phyloP scores from a whole-genome alignment of 2,113 vertebrate species.

The Menura novaehollandiae region DNA sequence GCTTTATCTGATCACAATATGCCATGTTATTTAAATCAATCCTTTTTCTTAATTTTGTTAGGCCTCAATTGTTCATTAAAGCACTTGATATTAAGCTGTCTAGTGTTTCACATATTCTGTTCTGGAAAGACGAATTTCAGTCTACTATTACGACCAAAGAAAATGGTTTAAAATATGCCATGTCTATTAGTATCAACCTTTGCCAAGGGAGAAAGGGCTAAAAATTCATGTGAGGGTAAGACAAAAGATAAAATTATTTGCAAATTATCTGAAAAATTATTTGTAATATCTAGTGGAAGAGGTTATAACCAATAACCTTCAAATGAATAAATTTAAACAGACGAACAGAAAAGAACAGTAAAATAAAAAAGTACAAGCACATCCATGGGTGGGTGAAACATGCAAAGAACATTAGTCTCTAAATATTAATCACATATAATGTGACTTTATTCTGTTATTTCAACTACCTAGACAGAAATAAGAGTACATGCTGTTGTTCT shows the following conservation, averaged over 20 bases:
- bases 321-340: background rate
- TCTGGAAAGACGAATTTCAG: background rate
- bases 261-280: background rate
- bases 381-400: background rate
- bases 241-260: background rate
- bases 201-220: background rate
- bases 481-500: background rate
- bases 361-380: background rate
- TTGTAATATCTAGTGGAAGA: background rate
- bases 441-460: background rate
- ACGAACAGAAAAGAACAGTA: background rate
- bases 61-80: background rate
- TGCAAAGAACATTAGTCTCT: background rate
- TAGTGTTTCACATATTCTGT: background rate
- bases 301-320: background rate
- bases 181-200: background rate
- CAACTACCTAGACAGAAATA: background rate
- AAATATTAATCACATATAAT: background rate
- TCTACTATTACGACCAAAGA: background rate
- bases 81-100: background rate
- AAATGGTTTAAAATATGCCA: background rate
- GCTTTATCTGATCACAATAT: background rate
- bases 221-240: background rate
- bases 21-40: background rate
- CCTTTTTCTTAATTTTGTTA: background rate